phyloP scores from a whole-genome alignment of 2,797 vertebrate species.

The Taeniopygia guttata region DNA sequence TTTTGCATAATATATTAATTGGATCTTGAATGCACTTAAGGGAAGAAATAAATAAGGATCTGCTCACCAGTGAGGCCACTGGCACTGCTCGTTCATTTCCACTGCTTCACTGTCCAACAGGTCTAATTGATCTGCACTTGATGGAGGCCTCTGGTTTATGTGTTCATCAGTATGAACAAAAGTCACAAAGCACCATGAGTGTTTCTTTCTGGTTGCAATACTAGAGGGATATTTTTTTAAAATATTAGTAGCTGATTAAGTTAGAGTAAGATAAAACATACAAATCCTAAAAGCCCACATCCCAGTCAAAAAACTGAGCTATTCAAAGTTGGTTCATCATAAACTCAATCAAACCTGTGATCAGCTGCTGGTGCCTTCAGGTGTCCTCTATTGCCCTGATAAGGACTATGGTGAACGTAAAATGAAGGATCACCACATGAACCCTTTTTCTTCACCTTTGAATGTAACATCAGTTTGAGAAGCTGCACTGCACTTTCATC shows the following conservation, averaged over 20 bases:
- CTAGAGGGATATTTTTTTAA: background rate
- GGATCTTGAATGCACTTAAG: background rate
- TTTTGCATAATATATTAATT: background rate
- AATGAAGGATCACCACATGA: background rate
- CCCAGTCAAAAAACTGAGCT: background rate
- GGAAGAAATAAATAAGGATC: too few relatives aligned
- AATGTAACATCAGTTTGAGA: background rate
- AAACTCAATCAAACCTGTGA: background rate
- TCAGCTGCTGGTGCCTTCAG: background rate
- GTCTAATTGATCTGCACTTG: background rate
- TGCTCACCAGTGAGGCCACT: background rate
- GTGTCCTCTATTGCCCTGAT: background rate
- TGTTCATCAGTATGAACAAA: accelerated
- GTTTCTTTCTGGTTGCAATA: background rate
- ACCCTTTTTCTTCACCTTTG: background rate
- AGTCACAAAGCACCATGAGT: background rate
- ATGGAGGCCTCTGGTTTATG: background rate
- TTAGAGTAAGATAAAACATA: background rate
- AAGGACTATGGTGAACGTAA: background rate
- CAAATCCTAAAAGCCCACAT: background rate
- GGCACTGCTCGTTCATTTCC: background rate
- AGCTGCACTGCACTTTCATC: background rate
- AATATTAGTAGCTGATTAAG: background rate
- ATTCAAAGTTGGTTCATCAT: background rate
- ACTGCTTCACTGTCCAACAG: background rate